A percentile compares a stretch with the other conserved stretches of the same genome.
Evolutionary conservation across 2,888 invertebrate genomes (phyloP).

Genomic region (Xestia xanthographa): DNA sequence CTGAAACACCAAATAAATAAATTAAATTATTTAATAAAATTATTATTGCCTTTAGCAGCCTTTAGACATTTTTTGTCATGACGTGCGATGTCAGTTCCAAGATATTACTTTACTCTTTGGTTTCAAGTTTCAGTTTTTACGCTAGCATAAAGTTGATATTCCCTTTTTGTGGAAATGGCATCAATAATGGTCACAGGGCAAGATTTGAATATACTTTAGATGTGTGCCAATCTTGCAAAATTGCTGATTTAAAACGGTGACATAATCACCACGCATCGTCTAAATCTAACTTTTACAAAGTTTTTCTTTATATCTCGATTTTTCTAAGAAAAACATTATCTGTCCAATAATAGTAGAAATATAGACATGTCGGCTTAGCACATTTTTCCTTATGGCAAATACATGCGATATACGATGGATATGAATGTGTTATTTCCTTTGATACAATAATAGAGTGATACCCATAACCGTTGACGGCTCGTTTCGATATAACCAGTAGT

Average conservation of each 20-base stretch:
- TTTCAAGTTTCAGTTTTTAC: too few species aligned
- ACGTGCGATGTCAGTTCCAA: too few species aligned
- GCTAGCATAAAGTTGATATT: neutral
- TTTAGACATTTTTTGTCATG: too few species aligned
- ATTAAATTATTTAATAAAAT: too few species aligned
- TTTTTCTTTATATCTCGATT: slow-evolving; percentile 42
- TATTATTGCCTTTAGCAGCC: too few species aligned
- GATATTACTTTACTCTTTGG: too few species aligned
- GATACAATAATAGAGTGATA: slow-evolving; percentile 43
- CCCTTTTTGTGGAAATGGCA: neutral
- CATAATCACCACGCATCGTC: neutral
- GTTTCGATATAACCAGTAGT: slow-evolving; percentile 18
- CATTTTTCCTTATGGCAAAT: slow-evolving; percentile 51
- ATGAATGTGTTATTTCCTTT: slow-evolving; percentile 59
- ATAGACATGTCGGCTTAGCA: slow-evolving; percentile 41
- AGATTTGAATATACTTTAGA: neutral
- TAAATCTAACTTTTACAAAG: slow-evolving; percentile 42
- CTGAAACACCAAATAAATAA: too few species aligned
- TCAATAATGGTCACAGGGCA: too few species aligned
- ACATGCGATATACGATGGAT: slow-evolving; percentile 26
- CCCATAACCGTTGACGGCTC: slow-evolving; percentile 26
- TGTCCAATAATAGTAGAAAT: slow-evolving; percentile 54
- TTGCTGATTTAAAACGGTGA: neutral
- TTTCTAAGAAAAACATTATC: slow-evolving; percentile 54
- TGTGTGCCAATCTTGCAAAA: neutral